Evolutionary conservation across 2,113 vertebrate species (phyloP).

Genomic region (Nematolebias whitei): DNA sequence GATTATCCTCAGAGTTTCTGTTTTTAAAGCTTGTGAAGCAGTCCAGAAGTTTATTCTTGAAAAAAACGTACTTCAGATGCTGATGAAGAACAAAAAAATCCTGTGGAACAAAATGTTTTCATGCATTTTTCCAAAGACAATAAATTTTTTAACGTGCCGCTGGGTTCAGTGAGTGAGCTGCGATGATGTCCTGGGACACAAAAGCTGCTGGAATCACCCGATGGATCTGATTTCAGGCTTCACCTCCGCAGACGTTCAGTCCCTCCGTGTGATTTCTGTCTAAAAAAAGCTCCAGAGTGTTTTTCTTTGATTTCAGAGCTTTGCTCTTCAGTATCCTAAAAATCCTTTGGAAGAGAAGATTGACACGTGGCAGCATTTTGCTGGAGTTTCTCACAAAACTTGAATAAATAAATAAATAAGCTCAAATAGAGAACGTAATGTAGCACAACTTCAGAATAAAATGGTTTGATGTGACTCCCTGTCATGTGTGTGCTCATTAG

Average conservation of each 20-base stretch:
- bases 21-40: too few relatives aligned
- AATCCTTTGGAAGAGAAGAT: slow-evolving; percentile 1
- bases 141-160: not conserved
- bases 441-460: slow-evolving; percentile 27
- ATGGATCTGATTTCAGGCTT: slow-evolving; percentile 12
- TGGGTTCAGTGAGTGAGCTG: slow-evolving; percentile 13
- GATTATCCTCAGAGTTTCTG: too few relatives aligned
- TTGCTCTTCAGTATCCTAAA: slow-evolving; percentile 23
- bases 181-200: slow-evolving; percentile 5
- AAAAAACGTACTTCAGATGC: too few relatives aligned
- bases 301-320: slow-evolving; percentile 21
- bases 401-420: slow-evolving; percentile 17
- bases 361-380: slow-evolving; percentile 7
- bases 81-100: too few relatives aligned
- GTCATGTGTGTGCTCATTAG: slow-evolving; percentile 19
- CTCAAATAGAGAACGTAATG: not conserved
- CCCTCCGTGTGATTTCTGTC: not conserved
- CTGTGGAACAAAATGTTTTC: not conserved
- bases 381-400: not conserved
- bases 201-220: slow-evolving; percentile 46
- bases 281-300: not conserved
- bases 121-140: not conserved
- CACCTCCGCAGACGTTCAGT: not conserved
- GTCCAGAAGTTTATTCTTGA: too few relatives aligned
- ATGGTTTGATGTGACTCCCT: slow-evolving; percentile 11